Conservation (phyloP, 2,113 vertebrate species). For the Pelecanus crispus region DNA sequence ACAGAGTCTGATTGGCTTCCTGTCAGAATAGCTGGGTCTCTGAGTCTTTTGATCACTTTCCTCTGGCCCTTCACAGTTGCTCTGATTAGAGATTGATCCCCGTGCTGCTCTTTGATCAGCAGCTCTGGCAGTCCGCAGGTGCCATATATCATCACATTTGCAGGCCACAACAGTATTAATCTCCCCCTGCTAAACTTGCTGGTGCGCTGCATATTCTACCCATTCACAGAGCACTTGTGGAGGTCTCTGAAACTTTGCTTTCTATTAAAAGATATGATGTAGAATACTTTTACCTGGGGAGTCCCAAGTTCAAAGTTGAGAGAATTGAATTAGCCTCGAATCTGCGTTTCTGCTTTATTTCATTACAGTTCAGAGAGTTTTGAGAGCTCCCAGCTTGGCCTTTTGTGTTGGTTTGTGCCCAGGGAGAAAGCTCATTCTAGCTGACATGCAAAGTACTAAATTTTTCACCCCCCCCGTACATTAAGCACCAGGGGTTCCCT, state of each 20-base stretch:
- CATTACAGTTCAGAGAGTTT: neutral
- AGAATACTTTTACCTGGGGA: neutral
- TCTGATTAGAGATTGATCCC: slow-evolving; percentile 69
- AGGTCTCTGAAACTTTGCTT: neutral
- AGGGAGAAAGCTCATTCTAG: slow-evolving; percentile 29
- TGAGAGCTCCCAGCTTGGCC: neutral
- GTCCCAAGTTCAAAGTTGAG: slow-evolving; percentile 24
- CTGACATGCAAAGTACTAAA: slow-evolving; percentile 45
- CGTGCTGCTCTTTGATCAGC: slow-evolving; percentile 72
- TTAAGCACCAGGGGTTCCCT: slow-evolving; percentile 23
- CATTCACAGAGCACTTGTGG: neutral
- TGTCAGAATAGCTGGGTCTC: slow-evolving; percentile 56
- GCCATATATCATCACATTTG: slow-evolving; percentile 71
- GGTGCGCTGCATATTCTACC: neutral
- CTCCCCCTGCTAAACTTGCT: neutral
- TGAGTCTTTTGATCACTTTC: slow-evolving; percentile 77
- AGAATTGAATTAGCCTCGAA: neutral
- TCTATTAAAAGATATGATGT: neutral
- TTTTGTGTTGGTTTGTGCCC: slow-evolving; percentile 19
- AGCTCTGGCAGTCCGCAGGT: slow-evolving; percentile 69
- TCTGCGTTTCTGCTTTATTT: slow-evolving; percentile 1
- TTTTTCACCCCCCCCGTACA: neutral
- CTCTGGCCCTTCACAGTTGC: slow-evolving; percentile 49
- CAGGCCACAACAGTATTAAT: slow-evolving; percentile 39
- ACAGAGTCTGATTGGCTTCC: slow-evolving; percentile 74